These are phyloP conservation scores for Chymomyza costata DNA, from an alignment of 1,140 invertebrate species.

Conservation along the genomic window DNA sequence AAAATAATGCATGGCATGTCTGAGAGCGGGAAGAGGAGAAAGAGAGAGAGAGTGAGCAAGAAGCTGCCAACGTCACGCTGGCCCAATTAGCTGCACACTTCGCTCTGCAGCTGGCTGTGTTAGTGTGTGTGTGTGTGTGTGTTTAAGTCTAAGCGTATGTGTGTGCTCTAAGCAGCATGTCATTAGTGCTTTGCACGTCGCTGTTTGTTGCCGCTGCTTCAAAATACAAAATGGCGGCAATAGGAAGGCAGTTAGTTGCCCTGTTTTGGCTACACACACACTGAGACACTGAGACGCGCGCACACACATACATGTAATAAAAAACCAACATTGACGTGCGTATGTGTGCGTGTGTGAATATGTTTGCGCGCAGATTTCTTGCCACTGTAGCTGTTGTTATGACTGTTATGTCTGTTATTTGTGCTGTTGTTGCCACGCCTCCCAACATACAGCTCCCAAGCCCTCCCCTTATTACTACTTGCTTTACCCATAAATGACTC, in stretches of 20 bases:
- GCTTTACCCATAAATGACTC: constrained; percentile 45
- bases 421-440: too few species aligned
- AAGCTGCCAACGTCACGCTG: constrained; percentile 45
- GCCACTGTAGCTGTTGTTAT: constrained; percentile 1
- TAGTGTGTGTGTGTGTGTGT: constrained; percentile 3
- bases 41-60: background rate
- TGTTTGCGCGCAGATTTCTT: background rate
- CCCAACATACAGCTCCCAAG: too few species aligned
- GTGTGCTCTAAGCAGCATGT: constrained; percentile 36
- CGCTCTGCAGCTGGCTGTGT: constrained; percentile 14
- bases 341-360: background rate
- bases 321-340: constrained; percentile 5
- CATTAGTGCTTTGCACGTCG: constrained; percentile 25
- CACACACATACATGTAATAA: constrained; percentile 32
- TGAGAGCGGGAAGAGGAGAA: background rate
- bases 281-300: background rate
- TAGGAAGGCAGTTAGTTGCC: constrained; percentile 7
- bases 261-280: background rate
- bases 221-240: constrained; percentile 29
- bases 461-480: too few species aligned
- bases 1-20: constrained; percentile 63
- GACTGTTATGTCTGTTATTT: too few species aligned
- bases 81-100: constrained; percentile 57
- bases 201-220: constrained; percentile 3
- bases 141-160: background rate